Percentiles rank a stretch among this genome's conserved stretches.
phyloP scores from a whole-genome alignment of 2,797 vertebrate genomes.

The Poecilia wingei region DNA sequence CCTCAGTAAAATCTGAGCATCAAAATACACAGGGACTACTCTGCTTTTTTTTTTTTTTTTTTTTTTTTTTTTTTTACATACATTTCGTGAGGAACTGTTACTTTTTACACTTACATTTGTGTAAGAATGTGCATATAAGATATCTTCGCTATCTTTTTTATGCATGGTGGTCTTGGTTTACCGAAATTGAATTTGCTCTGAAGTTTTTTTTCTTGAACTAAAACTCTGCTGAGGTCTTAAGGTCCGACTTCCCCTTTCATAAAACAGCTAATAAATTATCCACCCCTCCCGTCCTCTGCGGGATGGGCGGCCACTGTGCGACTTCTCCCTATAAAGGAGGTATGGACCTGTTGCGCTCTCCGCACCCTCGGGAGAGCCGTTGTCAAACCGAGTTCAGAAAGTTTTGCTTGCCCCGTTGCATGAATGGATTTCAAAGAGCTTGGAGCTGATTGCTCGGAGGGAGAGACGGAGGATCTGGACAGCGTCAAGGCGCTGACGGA shows the following conservation, averaged over 20 bases:
- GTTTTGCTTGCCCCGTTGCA: not conserved
- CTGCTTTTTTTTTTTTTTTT: too few relatives aligned
- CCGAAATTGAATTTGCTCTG: not conserved
- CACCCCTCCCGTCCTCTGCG: conserved; percentile 36
- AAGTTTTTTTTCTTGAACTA: not conserved
- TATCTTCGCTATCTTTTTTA: not conserved
- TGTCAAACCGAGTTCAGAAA: too few relatives aligned
- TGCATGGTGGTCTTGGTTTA: not conserved
- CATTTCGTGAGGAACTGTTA: too few relatives aligned
- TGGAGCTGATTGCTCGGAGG: conserved; percentile 76
- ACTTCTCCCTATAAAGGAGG: conserved; percentile 69
- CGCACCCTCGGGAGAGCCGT: not conserved
- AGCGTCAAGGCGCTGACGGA: conserved; percentile 90
- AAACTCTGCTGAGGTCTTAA: not conserved
- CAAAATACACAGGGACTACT: not conserved
- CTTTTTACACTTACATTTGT: not conserved
- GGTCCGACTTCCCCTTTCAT: not conserved
- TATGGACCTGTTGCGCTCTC: conserved; percentile 60
- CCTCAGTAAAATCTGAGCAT: not conserved
- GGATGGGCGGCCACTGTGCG: conserved; percentile 75
- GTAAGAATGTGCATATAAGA: not conserved
- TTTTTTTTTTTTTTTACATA: too few relatives aligned
- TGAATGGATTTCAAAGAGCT: conserved; percentile 84
- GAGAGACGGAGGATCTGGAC: conserved; percentile 84
- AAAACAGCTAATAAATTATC: conserved; percentile 2